Evolutionary conservation across 2,797 vertebrate genomes (phyloP).

Genomic region (Pteropus rufus): DNA sequence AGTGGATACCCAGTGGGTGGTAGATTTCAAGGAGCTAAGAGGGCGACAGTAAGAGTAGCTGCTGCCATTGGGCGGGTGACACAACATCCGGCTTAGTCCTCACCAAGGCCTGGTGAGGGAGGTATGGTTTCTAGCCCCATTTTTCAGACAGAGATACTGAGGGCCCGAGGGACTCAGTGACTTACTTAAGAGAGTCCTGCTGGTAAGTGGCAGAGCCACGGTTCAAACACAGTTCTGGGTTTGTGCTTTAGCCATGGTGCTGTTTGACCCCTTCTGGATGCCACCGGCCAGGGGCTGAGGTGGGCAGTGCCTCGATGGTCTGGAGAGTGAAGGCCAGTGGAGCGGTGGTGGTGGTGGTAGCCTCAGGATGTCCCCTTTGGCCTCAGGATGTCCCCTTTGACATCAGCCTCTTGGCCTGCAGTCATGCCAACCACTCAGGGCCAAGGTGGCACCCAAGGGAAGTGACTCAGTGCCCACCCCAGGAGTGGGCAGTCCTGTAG

Average conservation of each 20-base stretch:
- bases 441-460: not conserved
- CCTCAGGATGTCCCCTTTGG: not conserved
- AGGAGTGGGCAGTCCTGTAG: not conserved
- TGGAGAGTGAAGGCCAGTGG: not conserved
- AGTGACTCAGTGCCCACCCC: not conserved
- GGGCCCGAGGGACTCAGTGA: not conserved
- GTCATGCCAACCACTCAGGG: not conserved
- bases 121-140: not conserved
- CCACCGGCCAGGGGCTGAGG: not conserved
- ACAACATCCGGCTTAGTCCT: fast-evolving
- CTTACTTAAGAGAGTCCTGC: not conserved
- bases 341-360: not conserved
- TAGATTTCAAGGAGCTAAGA: not conserved
- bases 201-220: not conserved
- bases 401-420: not conserved
- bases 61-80: not conserved
- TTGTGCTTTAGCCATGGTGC: fast-evolving
- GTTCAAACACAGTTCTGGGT: not conserved
- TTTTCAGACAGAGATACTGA: not conserved
- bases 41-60: not conserved
- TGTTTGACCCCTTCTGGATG: not conserved
- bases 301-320: not conserved
- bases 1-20: not conserved
- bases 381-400: not conserved
- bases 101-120: fast-evolving